Evolutionary conservation across 1,140 invertebrate genomes (phyloP).

Genomic region (Heliothis virescens): DNA sequence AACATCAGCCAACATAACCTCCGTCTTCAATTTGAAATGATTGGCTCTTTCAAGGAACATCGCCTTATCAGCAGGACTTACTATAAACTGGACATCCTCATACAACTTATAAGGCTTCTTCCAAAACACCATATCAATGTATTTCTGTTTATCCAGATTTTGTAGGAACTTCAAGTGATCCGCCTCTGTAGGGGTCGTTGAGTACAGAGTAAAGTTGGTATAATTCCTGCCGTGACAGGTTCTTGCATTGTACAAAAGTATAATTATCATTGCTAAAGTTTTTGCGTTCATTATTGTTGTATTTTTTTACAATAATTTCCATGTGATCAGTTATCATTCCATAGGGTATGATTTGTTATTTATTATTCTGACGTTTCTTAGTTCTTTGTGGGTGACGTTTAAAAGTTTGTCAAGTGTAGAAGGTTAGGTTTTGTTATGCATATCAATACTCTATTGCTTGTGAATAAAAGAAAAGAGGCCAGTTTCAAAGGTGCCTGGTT

Average conservation of each 20-base stretch:
- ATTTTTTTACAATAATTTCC: constrained; percentile 30
- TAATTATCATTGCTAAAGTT: constrained; percentile 50
- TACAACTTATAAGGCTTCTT: constrained; percentile 68
- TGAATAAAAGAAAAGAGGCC: too few species aligned
- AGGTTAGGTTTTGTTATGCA: not conserved
- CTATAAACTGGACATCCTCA: constrained; percentile 69
- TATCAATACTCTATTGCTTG: too few species aligned
- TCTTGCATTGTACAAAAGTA: constrained; percentile 59
- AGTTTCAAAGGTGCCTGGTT: too few species aligned
- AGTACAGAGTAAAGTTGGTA: constrained; percentile 66
- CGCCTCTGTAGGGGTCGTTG: constrained; percentile 58
- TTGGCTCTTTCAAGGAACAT: constrained; percentile 66
- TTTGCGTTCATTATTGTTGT: constrained; percentile 51
- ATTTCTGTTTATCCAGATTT: constrained; percentile 68
- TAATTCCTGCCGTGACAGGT: constrained; percentile 62
- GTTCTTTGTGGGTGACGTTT: not conserved
- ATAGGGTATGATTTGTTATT: not conserved
- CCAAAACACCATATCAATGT: constrained; percentile 74
- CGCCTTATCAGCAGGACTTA: constrained; percentile 62
- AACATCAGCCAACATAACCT: constrained; percentile 57
- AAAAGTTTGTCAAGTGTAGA: not conserved
- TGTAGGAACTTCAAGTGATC: constrained; percentile 73
- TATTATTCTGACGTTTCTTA: not conserved
- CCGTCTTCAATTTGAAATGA: constrained; percentile 65
- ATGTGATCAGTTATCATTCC: too few species aligned